These are phyloP conservation scores for Hydrozoanthus gracilis DNA, from an alignment of 92 coral and sea anemone species.

Conservation along the genomic window DNA sequence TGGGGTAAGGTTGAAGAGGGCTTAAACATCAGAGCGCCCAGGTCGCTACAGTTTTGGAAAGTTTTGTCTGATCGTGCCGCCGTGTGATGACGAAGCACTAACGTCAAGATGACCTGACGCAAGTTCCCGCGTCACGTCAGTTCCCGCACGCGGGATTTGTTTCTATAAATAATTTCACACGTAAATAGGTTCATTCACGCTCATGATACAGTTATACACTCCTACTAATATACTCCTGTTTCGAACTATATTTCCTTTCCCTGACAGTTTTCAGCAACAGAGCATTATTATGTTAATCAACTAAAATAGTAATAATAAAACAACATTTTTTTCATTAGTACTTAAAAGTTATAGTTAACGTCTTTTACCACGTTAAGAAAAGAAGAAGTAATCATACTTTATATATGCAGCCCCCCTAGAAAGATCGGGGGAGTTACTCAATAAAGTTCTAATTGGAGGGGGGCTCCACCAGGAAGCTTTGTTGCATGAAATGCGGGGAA, in stretches of 20 bases:
- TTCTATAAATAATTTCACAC: not conserved
- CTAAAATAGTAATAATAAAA: not conserved
- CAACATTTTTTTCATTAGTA: not conserved
- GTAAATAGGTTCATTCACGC: no score
- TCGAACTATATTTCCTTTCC: not conserved
- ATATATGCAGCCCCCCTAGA: not conserved
- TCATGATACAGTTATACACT: no score
- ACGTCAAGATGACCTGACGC: no score
- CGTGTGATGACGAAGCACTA: no score
- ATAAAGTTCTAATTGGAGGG: not conserved
- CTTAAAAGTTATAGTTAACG: conserved; percentile 1
- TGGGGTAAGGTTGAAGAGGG: no score
- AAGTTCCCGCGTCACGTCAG: no score
- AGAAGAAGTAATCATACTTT: not conserved
- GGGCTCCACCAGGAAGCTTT: conserved; percentile 11
- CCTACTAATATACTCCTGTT: no score
- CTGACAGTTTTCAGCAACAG: not conserved
- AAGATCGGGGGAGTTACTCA: conserved; percentile 1
- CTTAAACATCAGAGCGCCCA: no score
- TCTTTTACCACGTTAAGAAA: conserved; percentile 9
- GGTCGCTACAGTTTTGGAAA: no score
- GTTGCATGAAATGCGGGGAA: conserved; percentile 10
- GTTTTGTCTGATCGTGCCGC: no score
- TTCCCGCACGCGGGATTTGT: not conserved
- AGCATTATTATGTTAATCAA: not conserved